These are phyloP conservation scores for Nasonia longicornis DNA, from an alignment of 1,140 invertebrate genomes.

Conservation along the genomic window DNA sequence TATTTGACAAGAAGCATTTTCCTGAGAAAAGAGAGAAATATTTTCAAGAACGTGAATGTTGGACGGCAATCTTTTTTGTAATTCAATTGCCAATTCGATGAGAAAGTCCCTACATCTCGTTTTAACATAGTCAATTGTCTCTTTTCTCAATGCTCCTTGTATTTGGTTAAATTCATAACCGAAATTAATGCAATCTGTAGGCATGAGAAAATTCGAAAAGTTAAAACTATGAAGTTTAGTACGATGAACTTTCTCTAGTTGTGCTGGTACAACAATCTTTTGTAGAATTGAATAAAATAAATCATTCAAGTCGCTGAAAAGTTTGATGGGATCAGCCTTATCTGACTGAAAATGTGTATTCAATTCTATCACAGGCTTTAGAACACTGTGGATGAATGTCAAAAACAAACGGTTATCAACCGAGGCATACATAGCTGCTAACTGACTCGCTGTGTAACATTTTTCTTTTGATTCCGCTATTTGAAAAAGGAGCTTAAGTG, in stretches of 20 bases:
- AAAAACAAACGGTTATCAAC: constrained; percentile 5
- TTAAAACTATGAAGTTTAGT: background rate
- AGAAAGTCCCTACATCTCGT: background rate
- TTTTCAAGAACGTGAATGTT: background rate
- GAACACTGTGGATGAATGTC: constrained; percentile 27
- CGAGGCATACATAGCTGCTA: background rate
- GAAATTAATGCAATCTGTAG: background rate
- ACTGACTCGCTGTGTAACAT: constrained; percentile 9
- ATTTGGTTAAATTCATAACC: background rate
- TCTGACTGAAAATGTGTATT: constrained; percentile 45
- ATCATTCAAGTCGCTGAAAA: constrained; percentile 34
- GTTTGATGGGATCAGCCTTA: constrained; percentile 42
- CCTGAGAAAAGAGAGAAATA: background rate
- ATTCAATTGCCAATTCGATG: background rate
- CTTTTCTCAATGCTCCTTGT: constrained; percentile 31
- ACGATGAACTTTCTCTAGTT: background rate
- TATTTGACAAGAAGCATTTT: background rate
- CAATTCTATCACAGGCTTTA: constrained; percentile 39
- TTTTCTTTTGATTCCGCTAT: constrained; percentile 38
- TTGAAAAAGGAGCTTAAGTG: background rate
- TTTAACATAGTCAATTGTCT: background rate
- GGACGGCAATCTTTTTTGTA: background rate
- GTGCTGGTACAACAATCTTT: background rate
- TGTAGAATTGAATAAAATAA: constrained; percentile 31
- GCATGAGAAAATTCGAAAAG: background rate